Evolutionary conservation across 1,140 invertebrate species (phyloP), one percentile per base, ranked within the genome.

Genomic region (Tetramorium simillimum): DNA sequence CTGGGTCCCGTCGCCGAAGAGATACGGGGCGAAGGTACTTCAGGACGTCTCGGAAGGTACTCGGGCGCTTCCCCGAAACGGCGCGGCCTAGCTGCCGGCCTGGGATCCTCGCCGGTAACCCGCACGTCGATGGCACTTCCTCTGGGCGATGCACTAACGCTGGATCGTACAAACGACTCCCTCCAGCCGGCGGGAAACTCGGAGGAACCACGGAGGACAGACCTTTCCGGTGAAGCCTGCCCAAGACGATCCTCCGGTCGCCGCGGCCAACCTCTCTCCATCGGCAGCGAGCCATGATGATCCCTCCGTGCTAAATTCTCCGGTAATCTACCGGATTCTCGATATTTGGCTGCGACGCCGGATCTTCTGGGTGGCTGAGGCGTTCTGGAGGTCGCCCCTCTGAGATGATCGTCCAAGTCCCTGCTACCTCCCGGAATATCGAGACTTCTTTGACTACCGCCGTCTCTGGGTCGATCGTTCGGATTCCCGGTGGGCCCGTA

Each of bases 401-500:
- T 81, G 0, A 78, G 75, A 37, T 80, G 75, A 87, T 80, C 62
- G 24, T 91, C 89, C 16, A 85, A 88, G 3, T 93, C 92, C 5
- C 91, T 86, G 56, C 86, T 78, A 3, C 87, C 80, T 3, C 76
- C 89, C 7, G 92, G 90, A 0, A 92, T 86, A 67, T 93, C 89
- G 43, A 93, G 81, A 67, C 93, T 93, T 43, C 93, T 91, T 24
- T 92, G 90, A 24, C 93, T 93, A 37, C 92, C 92, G 21, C 88
- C 73, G 43, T 88, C 87, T 21, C 85, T 62, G 12, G 73, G 40
- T 72, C 90, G 90, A 46, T 89, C 86, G 67, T 77, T 78, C 3
- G 88, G 91, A 24, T 92, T 88, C 28, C 91, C 92, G 18, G 76
- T 90, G 12, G 92, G 87, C 33, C 93, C 92, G 62, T 91, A 90